phyloP scores from a whole-genome alignment of 2,113 vertebrate species.

The Indicator indicator region DNA sequence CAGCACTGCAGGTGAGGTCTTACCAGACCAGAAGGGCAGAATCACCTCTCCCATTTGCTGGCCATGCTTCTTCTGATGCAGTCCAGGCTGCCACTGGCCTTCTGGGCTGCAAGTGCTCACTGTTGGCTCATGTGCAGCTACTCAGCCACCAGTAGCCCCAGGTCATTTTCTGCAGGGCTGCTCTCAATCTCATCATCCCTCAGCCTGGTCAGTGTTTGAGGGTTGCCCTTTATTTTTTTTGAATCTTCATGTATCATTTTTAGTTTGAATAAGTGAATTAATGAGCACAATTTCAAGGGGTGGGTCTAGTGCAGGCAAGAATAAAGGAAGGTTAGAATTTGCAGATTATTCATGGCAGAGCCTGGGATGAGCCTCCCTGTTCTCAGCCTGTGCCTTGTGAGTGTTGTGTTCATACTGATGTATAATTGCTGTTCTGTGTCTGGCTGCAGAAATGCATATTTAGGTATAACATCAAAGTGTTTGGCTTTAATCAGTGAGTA shows the following conservation, averaged over 20 bases:
- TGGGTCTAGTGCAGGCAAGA: constrained; percentile 2
- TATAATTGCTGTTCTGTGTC: neutral
- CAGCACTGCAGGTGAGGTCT: too few relatives aligned
- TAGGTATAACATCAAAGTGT: constrained; percentile 16
- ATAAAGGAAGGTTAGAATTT: constrained; percentile 26
- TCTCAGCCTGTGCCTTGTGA: neutral
- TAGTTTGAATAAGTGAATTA: constrained; percentile 18
- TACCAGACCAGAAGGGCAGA: too few relatives aligned
- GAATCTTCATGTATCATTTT: neutral
- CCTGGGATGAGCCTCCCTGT: constrained; percentile 22
- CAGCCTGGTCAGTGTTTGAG: too few relatives aligned
- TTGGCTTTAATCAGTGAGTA: neutral
- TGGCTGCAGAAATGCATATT: constrained; percentile 10
- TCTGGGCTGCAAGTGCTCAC: too few relatives aligned
- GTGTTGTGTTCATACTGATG: neutral
- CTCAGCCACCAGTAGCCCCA: too few relatives aligned
- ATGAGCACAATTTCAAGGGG: constrained; percentile 34
- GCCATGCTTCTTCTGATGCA: too few relatives aligned
- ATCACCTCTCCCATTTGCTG: too few relatives aligned
- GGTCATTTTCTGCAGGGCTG: too few relatives aligned
- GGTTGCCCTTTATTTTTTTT: too few relatives aligned
- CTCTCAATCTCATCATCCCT: too few relatives aligned
- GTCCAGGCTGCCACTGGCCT: too few relatives aligned
- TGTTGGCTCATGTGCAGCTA: too few relatives aligned
- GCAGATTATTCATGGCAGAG: neutral